phyloP scores from a whole-genome alignment of 2,113 vertebrate genomes.

The Casuarius casuarius region DNA sequence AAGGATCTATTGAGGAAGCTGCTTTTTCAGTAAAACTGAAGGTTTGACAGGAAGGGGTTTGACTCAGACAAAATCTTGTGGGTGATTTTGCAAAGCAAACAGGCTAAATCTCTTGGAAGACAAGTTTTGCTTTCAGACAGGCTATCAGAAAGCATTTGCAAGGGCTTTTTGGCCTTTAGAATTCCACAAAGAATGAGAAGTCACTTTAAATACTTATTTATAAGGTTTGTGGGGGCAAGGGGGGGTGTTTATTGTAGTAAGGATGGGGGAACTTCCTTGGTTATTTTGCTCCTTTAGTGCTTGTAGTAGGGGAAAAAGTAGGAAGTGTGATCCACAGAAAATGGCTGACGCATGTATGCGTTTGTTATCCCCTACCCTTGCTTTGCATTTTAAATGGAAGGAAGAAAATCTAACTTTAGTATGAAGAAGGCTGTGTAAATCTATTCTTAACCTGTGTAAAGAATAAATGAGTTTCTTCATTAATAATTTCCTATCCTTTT shows the following conservation, averaged over 20 bases:
- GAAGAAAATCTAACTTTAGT: background rate
- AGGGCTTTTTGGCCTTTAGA: background rate
- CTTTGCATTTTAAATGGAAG: background rate
- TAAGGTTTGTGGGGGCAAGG: background rate
- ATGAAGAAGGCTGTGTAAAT: background rate
- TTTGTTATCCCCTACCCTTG: background rate
- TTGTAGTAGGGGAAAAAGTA: background rate
- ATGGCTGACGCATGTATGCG: background rate
- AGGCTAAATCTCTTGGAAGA: background rate
- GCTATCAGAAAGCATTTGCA: background rate
- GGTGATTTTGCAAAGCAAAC: background rate
- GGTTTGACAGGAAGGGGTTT: background rate
- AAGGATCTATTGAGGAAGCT: constrained; percentile 4
- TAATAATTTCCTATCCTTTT: background rate
- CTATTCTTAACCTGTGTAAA: background rate
- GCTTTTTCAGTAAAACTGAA: background rate
- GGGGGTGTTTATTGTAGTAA: background rate
- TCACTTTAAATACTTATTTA: background rate
- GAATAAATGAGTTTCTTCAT: background rate
- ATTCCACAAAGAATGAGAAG: background rate
- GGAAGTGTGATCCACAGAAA: background rate
- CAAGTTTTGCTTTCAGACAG: background rate
- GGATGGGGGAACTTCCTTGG: background rate
- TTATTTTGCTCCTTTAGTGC: background rate
- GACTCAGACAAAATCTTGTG: background rate